Conservation (phyloP, 2,888 invertebrate genomes). For the Agrotis segetum region DNA sequence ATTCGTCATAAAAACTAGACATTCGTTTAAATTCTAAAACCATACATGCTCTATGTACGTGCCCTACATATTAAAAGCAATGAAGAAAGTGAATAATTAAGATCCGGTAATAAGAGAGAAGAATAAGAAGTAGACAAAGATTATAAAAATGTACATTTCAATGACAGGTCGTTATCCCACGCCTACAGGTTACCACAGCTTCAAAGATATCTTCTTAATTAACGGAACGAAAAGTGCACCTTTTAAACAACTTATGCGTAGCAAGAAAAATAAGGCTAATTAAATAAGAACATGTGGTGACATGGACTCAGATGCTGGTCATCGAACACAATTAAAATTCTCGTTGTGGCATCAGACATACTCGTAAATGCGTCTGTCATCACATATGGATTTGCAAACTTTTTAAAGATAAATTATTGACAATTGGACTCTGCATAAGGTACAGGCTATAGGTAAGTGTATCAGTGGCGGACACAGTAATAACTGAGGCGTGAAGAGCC, state of each 20-base stretch:
- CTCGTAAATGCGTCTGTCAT: conserved; percentile 56
- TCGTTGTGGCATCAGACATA: conserved; percentile 48
- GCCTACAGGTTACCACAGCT: conserved; percentile 35
- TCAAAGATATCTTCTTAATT: conserved; percentile 54
- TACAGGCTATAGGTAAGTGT: conserved; percentile 19
- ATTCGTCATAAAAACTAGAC: not conserved
- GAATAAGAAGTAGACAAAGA: conserved; percentile 32
- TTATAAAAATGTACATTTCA: conserved; percentile 30
- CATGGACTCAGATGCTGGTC: conserved; percentile 36
- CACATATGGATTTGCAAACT: conserved; percentile 53
- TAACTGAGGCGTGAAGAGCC: conserved; percentile 61
- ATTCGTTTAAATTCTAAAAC: conserved; percentile 8
- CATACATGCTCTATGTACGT: not conserved
- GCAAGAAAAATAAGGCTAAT: conserved; percentile 50
- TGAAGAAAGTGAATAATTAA: conserved; percentile 27
- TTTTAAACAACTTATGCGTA: conserved; percentile 51
- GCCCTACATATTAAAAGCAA: not conserved
- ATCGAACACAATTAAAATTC: conserved; percentile 61
- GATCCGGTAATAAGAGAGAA: not conserved
- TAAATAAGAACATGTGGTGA: conserved; percentile 45
- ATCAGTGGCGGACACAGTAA: conserved; percentile 42
- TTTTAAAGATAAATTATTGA: conserved; percentile 56
- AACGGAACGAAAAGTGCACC: conserved; percentile 49
- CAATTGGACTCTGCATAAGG: conserved; percentile 40
- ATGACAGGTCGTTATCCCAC: conserved; percentile 42